Evolutionary conservation across 2,797 vertebrate species (phyloP), one percentile per base, ranked within the genome.

Genomic region (Coranthus polyacanthus): DNA sequence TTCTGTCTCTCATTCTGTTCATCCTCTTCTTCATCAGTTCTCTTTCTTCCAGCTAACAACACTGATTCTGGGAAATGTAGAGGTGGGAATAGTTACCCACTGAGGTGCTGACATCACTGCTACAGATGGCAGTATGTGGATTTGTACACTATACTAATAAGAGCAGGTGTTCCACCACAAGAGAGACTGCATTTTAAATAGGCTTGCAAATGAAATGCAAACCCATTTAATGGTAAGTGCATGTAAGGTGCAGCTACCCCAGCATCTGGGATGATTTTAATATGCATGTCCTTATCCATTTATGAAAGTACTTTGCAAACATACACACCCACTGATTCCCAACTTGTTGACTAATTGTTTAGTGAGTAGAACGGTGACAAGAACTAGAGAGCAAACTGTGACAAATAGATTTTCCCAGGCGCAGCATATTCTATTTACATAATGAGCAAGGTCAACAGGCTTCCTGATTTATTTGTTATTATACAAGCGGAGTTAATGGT

Each of bases 121-220:
- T 76, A 78, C 88, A 90, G 84, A 83, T 87, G 87, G 83, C 77
- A 84, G 81, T 81, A 65, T 82, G 81, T 89, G 79, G 76, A 81
- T 90, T 79, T 84, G 69, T 84, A 78, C 55, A 15, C 74, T 82
- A 55, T 81, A 83, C 88, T 79, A 88, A 90, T 79, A 86, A 79
- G 83, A 87, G 70, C 90, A 92, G 90, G 84, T 92, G 88, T 89
- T 88, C 59, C 60, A 46, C 75, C 70, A 51, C 67, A 18, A 81
- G 81, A 88, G 76, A 85, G 52, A 11, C 17, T 20, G 70, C 71
- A 72, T 87, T 79, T 81, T 65, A 81, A 89, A 88, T 69, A 61
- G 56, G 58, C 63, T 68, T 64, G 83, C 69, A 81, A 81, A 81
- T 82, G 44, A 80, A 85, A 86, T 76, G 83, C 81, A 85, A 83